Evolutionary conservation across 2,888 invertebrate genomes (phyloP), one percentile per base, ranked within the genome.

Genomic region (Ochropacha duplaris): DNA sequence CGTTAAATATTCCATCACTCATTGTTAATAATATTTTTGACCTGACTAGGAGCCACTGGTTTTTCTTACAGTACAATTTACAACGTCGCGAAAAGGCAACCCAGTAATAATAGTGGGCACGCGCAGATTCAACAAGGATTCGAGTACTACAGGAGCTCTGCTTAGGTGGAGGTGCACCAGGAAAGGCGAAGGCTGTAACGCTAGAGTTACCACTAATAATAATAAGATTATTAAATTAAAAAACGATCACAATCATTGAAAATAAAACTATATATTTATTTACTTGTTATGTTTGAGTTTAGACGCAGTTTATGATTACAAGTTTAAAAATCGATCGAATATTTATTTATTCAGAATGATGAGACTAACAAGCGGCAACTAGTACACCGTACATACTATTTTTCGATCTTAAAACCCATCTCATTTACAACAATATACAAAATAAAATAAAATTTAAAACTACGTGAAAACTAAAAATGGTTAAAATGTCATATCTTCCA

Each of bases 151-250:
- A 22, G 81, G 81, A 0, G 62, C 68, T 0, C 68, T 67, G 49
- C 67, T 70, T 1, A 59, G 73, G 0, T 87, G 86, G 86, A 75
- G 68, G n/a, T 86, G 86, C 59, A 69, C 71, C 0, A 83, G 78
- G 64, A 61, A 69, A 11, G 71, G 70, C 6, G 28, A 28, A 14
- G 56, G 52, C 6, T 36, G 36, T n/a, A 36, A n/a, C 36, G 36
- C 36, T n/a, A 36, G n/a, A 36, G n/a, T 36, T 36, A 36, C 36
- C 3, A 36, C 36, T 36, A 36, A 4, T n/a, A n/a, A 36, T 36
- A n/a, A 36, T 36, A 36, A 1, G 14, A 36, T 36, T n/a, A 5
- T 36, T 36, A n/a, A n/a, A 36, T n/a, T 36, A 1, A 36, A 36
- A 14, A 36, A 36, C 6, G 28, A 28, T 2, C 28, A 28, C 28